These are phyloP conservation scores for Protonibea diacanthus DNA, from an alignment of 2,797 vertebrate genomes.

Conservation along the genomic window DNA sequence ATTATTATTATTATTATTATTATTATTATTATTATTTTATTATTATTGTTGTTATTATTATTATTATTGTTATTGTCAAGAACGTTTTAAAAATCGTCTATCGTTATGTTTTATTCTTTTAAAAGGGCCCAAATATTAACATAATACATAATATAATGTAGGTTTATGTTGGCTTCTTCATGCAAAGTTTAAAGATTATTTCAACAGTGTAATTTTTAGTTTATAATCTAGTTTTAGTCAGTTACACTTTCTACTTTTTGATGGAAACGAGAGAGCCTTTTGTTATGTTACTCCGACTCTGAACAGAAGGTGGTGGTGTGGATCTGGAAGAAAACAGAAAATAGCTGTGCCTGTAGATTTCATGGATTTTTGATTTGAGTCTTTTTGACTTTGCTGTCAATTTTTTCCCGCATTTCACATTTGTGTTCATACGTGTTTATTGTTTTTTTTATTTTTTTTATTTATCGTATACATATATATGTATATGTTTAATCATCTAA, in stretches of 20 bases:
- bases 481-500: background rate
- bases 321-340: conserved; percentile 30
- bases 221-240: background rate
- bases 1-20: no score
- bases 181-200: no score
- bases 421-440: background rate
- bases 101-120: background rate
- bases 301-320: conserved; percentile 77
- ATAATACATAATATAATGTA: no score
- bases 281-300: conserved; percentile 44
- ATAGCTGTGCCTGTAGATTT: background rate
- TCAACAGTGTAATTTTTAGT: background rate
- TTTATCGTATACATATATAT: no score
- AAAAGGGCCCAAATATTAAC: background rate
- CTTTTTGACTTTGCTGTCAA: background rate
- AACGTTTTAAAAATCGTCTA: background rate
- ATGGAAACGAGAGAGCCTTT: background rate
- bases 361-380: background rate
- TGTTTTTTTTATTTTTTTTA: background rate
- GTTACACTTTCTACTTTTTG: background rate
- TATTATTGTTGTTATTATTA: no score
- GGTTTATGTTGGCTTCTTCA: background rate
- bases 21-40: no score
- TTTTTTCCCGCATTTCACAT: background rate
- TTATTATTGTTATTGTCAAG: accelerated